phyloP scores from a whole-genome alignment of 2,113 vertebrate species.

The Salvelinus namaycush region DNA sequence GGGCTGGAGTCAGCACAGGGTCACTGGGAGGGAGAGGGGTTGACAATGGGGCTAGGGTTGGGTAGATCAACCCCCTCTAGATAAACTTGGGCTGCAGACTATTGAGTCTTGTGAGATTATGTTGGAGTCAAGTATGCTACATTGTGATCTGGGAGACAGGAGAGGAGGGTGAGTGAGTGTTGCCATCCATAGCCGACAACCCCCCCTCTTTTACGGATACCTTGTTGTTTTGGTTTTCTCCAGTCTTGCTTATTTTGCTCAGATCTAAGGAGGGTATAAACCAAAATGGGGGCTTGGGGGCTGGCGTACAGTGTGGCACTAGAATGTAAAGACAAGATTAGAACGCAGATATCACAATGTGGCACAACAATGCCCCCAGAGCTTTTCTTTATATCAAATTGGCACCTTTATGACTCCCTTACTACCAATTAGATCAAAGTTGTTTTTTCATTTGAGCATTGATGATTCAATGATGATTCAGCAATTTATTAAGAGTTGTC shows the following conservation, averaged over 20 bases:
- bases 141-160: slow-evolving; percentile 51
- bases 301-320: slow-evolving; percentile 75
- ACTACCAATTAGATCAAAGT: not conserved
- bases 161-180: slow-evolving; percentile 19
- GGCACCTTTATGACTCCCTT: not conserved
- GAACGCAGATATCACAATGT: slow-evolving; percentile 61
- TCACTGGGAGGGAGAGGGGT: slow-evolving; percentile 56
- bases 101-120: slow-evolving; percentile 71
- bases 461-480: not conserved
- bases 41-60: slow-evolving; percentile 40
- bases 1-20: slow-evolving; percentile 59
- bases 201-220: slow-evolving; percentile 4
- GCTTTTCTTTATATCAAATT: not conserved
- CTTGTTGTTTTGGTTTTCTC: slow-evolving; percentile 55
- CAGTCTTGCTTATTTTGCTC: slow-evolving; percentile 36
- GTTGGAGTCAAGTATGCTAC: slow-evolving; percentile 67
- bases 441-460: not conserved
- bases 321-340: slow-evolving; percentile 71
- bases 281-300: slow-evolving; percentile 59
- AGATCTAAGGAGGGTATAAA: slow-evolving; percentile 38
- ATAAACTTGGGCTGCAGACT: slow-evolving; percentile 66
- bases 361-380: slow-evolving; percentile 49
- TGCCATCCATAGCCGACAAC: slow-evolving; percentile 19
- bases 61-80: slow-evolving; percentile 53
- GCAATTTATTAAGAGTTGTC: not conserved